phyloP scores from a whole-genome alignment of 2,797 vertebrate species.

The Tinamus major region DNA sequence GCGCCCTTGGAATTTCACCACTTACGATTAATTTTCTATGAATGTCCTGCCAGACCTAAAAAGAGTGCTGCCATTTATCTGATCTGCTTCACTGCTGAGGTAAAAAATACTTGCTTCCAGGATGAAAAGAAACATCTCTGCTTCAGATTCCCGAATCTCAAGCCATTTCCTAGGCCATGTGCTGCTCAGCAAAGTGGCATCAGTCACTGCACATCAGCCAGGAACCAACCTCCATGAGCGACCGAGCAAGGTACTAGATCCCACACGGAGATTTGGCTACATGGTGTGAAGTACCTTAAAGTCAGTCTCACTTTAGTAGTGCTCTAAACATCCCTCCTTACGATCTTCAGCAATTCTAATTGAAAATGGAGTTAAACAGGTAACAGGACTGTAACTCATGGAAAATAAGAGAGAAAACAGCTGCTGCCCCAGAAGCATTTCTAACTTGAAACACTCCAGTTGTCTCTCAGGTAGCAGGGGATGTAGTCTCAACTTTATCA shows the following conservation, averaged over 20 bases:
- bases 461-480: neutral
- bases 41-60: neutral
- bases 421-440: neutral
- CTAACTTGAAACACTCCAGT: neutral
- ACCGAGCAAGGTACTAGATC: neutral
- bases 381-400: neutral
- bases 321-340: neutral
- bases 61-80: neutral
- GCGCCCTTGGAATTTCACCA: neutral
- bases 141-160: neutral
- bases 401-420: neutral
- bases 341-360: neutral
- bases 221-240: neutral
- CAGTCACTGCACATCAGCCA: neutral
- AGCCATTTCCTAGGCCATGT: neutral
- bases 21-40: neutral
- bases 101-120: neutral
- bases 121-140: neutral
- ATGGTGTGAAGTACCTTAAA: neutral
- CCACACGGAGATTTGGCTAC: neutral
- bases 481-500: neutral
- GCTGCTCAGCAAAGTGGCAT: neutral
- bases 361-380: neutral
- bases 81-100: neutral
- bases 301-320: neutral